Percentiles rank a stretch among this genome's conserved stretches.
Evolutionary conservation across 2,113 vertebrate genomes (phyloP).

Genomic region (Malurus alboscapulatus): DNA sequence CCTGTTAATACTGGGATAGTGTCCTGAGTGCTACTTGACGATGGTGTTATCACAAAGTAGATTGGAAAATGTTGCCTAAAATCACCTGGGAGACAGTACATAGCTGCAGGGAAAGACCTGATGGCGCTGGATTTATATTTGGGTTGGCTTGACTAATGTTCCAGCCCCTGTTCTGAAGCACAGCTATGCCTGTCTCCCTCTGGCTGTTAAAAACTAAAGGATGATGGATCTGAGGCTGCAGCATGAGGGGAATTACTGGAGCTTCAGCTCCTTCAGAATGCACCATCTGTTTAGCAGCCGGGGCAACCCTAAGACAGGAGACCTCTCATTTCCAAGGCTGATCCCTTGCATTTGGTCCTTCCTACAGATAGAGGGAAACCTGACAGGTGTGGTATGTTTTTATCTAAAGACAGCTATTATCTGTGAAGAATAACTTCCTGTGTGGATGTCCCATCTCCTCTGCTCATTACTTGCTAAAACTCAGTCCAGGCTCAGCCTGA

Average conservation of each 20-base stretch:
- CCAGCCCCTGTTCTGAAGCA: background rate
- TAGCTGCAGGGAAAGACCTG: background rate
- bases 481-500: background rate
- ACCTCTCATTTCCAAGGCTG: background rate
- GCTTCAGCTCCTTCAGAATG: background rate
- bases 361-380: background rate
- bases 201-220: background rate
- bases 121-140: background rate
- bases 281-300: background rate
- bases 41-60: background rate
- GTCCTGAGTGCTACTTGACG: background rate
- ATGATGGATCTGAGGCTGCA: constrained; percentile 24
- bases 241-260: background rate
- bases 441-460: background rate
- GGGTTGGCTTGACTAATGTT: constrained; percentile 5
- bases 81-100: background rate
- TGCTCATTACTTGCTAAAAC: background rate
- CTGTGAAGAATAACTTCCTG: background rate
- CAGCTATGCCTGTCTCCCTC: background rate
- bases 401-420: background rate
- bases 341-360: background rate
- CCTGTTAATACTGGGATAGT: background rate
- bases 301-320: background rate
- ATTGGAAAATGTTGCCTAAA: constrained; percentile 32
- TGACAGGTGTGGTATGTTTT: background rate